Conservation (phyloP, 35 echinoderm and acorn worm genomes). For the Patiria miniata region DNA sequence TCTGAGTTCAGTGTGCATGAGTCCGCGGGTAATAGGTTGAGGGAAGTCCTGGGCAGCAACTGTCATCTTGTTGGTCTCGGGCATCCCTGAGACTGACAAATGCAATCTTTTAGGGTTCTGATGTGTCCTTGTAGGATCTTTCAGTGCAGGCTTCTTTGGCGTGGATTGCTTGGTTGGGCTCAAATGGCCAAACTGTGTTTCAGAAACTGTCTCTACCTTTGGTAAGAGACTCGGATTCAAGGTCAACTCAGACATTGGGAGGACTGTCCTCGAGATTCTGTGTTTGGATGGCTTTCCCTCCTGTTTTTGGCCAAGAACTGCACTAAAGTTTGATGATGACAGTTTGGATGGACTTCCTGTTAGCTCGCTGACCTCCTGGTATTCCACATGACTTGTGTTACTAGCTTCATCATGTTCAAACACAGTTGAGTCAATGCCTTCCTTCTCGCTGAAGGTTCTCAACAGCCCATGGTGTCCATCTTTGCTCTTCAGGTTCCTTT, state of each 20-base stretch:
- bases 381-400: not conserved
- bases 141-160: not conserved
- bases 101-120: not conserved
- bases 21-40: constrained; percentile 33
- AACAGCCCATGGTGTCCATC: not conserved
- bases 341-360: not conserved
- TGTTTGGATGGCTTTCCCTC: not conserved
- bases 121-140: not conserved
- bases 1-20: constrained; percentile 31
- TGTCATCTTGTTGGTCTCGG: not conserved
- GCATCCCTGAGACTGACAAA: not conserved
- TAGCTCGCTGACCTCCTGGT: not conserved
- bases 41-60: constrained; percentile 13
- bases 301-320: not conserved
- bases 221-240: not conserved
- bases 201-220: constrained; percentile 3
- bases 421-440: not conserved
- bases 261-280: not conserved
- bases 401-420: not conserved
- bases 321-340: not conserved
- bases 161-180: not conserved
- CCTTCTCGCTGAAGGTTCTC: constrained; percentile 11
- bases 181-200: not conserved
- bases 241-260: not conserved
- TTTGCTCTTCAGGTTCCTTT: not conserved